Evolutionary conservation across 2,797 vertebrate species (phyloP).

Genomic region (Gymnopithys bicolor): DNA sequence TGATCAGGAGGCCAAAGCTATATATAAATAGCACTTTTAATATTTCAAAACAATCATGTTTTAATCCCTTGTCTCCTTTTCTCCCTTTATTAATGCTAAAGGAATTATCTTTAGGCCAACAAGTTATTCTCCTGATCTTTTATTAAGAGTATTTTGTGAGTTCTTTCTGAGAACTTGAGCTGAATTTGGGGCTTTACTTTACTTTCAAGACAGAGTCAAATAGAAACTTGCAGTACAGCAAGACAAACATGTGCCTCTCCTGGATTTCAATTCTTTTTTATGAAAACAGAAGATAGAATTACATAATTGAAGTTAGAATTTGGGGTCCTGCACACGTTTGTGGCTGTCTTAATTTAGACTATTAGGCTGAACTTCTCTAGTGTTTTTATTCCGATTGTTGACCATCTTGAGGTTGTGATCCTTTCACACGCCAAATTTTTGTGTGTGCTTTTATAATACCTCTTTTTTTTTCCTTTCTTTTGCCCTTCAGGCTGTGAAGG

Average conservation of each 20-base stretch:
- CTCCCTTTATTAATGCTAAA: neutral
- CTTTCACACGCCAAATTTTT: neutral
- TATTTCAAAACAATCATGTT: neutral
- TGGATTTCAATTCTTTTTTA: neutral
- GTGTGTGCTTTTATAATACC: neutral
- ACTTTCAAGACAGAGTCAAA: neutral
- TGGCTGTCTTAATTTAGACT: neutral
- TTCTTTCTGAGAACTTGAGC: neutral
- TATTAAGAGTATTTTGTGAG: neutral
- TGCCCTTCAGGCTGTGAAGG: constrained; percentile 86
- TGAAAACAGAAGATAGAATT: neutral
- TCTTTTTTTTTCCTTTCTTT: neutral
- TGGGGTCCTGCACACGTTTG: neutral
- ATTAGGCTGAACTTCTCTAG: neutral
- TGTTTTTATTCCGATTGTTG: neutral
- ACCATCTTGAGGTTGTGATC: neutral
- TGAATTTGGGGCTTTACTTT: neutral
- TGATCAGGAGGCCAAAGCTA: neutral
- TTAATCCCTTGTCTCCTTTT: neutral
- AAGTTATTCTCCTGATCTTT: neutral
- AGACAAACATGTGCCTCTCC: neutral
- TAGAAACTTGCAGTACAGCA: neutral
- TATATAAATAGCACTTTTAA: neutral
- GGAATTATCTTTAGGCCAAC: neutral
- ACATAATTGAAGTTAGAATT: neutral